Evolutionary conservation across 2,797 vertebrate genomes (phyloP).

Genomic region (Sebastes paucispinis): DNA sequence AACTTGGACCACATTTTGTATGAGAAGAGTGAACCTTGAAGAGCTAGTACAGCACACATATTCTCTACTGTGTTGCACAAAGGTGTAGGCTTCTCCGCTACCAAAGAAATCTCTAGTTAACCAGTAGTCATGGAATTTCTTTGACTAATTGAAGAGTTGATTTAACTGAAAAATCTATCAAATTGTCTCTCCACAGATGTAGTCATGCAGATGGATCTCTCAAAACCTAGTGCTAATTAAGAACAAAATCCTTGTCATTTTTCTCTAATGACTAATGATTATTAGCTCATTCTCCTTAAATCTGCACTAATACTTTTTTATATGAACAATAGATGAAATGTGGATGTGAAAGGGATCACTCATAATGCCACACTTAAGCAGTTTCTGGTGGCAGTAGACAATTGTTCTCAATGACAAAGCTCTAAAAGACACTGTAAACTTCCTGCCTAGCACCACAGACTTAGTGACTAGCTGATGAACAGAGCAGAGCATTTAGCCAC

Average conservation of each 20-base stretch:
- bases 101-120: neutral
- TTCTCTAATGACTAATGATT: neutral
- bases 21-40: neutral
- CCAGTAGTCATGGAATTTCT: neutral
- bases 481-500: neutral
- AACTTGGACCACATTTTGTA: neutral
- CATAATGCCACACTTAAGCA: neutral
- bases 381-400: neutral
- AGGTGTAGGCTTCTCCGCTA: neutral
- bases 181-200: neutral
- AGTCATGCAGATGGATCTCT: neutral
- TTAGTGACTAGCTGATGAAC: neutral
- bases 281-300: neutral
- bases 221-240: conserved; percentile 3
- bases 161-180: neutral
- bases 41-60: neutral
- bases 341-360: neutral
- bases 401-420: neutral
- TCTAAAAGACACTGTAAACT: neutral
- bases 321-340: neutral
- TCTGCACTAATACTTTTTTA: neutral
- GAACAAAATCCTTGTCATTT: conserved; percentile 12
- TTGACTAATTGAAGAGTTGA: neutral
- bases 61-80: neutral
- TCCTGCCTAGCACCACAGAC: neutral